Evolutionary conservation across 2,888 invertebrate species (phyloP), one percentile per base, ranked within the genome.

Genomic region (Apotomis capreana): DNA sequence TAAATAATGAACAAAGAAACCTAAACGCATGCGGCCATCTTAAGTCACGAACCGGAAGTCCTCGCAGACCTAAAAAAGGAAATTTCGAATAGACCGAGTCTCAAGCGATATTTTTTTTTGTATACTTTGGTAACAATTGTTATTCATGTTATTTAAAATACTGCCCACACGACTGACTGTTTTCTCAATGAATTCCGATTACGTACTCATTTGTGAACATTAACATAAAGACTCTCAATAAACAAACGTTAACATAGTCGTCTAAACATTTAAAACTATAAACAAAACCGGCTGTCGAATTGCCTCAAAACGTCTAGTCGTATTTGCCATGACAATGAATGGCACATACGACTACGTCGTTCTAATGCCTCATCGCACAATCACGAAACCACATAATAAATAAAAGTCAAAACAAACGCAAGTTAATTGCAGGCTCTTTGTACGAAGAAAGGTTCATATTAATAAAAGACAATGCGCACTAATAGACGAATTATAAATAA

Each of bases 401-500:
- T 52, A 54, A 68, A 60, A 61, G 36, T 52, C 52, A 54, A 68
- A 68, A 60, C 60, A 68, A n/a, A 54, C 36, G 44, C 65, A 15
- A 36, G 55, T 57, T 70, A 70, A 65, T 70, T 70, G 60, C 70
- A 55, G 9, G 59, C 58, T 52, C 54, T 70, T 60, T 51, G 51
- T 54, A 15, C 36, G 46, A 57, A 40, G 70, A 70, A 70, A 60
- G 70, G 55, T 54, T 55, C 65, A 37, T 60, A 70, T 70, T 70
- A 70, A 60, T 60, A 70, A 61, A 69, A 65, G 65, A 70, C 70
- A 70, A 70, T 70, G 10, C 40, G 44, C 10, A 65, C 60, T 61
- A 70, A 70, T 65, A 54, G 60, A 69, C 54, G 37, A 59, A 65
- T 64, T 58, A 68, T 36, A 51, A 49, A 51, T 5, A 49, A n/a